Conservation (phyloP, 2,113 vertebrate species). For the Passer domesticus region DNA sequence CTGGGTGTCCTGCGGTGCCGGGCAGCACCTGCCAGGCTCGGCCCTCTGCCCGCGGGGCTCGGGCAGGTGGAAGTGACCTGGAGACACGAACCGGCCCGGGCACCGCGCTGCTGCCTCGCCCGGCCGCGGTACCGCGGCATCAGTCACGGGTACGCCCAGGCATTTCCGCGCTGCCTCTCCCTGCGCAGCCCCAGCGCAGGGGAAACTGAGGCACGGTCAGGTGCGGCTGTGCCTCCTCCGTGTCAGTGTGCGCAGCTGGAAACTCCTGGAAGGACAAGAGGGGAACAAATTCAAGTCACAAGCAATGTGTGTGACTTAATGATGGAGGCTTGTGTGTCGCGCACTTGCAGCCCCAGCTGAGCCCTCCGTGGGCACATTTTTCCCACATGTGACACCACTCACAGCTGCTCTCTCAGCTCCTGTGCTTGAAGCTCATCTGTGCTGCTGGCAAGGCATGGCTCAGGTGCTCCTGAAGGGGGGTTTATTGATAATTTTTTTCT, state of each 20-base stretch:
- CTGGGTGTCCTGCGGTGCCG: neutral
- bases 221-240: neutral
- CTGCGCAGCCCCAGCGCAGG: accelerated
- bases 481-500: neutral
- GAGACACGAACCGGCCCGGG: neutral
- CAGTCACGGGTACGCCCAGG: neutral
- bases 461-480: neutral
- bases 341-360: neutral
- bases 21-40: neutral
- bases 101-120: neutral
- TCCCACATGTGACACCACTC: accelerated
- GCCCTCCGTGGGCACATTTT: accelerated
- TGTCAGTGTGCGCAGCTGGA: neutral
- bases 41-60: accelerated
- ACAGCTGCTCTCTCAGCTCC: neutral
- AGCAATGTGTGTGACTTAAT: neutral
- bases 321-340: neutral
- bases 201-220: slow-evolving; percentile 29
- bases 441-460: neutral
- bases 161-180: neutral
- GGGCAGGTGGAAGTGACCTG: neutral
- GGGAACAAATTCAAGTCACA: neutral
- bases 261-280: neutral
- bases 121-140: neutral
- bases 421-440: accelerated